A percentile compares a stretch with the other conserved stretches of the same genome.
phyloP scores from a whole-genome alignment of 2,888 invertebrate species.

The Trichacis sp. region DNA sequence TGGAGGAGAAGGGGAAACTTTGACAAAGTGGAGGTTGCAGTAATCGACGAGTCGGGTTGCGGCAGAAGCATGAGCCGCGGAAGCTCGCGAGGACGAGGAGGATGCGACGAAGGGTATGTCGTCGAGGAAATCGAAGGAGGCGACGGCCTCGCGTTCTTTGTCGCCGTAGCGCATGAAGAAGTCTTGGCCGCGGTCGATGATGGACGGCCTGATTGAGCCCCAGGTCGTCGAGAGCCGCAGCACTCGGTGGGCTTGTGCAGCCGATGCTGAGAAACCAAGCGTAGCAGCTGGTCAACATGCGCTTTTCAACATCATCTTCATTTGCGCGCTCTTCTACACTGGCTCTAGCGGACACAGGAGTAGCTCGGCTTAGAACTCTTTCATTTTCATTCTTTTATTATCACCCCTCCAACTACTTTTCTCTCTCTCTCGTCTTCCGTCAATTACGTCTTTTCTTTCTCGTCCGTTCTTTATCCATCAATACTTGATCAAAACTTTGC shows the following conservation, averaged over 20 bases:
- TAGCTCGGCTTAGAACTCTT: slow-evolving; percentile 59
- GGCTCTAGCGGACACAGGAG: slow-evolving; percentile 61
- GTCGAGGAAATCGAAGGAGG: slow-evolving; percentile 84
- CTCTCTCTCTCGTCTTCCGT: not conserved
- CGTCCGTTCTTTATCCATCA: no score
- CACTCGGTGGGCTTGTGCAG: slow-evolving; percentile 66
- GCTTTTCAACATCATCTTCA: no score
- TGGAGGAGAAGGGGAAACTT: no score
- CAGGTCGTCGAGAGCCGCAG: slow-evolving; percentile 62
- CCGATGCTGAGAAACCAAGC: slow-evolving; percentile 65
- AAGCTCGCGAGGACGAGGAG: slow-evolving; percentile 39
- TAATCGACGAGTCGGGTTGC: no score
- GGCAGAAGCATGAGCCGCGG: no score
- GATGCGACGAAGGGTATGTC: slow-evolving; percentile 68
- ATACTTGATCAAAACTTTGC: no score
- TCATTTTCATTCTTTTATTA: not conserved
- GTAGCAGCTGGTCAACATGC: slow-evolving; percentile 58
- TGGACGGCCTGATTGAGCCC: slow-evolving; percentile 75
- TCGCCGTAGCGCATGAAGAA: slow-evolving; percentile 84
- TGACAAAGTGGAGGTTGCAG: no score
- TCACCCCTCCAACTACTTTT: not conserved
- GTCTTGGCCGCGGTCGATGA: slow-evolving; percentile 81
- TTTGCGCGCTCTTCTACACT: slow-evolving; percentile 52
- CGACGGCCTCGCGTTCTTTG: slow-evolving; percentile 82
- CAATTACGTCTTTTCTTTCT: no score